A percentile compares a stretch with the other conserved stretches of the same genome.
phyloP scores from a whole-genome alignment of 2,888 invertebrate genomes.

The Hypena proboscidalis region DNA sequence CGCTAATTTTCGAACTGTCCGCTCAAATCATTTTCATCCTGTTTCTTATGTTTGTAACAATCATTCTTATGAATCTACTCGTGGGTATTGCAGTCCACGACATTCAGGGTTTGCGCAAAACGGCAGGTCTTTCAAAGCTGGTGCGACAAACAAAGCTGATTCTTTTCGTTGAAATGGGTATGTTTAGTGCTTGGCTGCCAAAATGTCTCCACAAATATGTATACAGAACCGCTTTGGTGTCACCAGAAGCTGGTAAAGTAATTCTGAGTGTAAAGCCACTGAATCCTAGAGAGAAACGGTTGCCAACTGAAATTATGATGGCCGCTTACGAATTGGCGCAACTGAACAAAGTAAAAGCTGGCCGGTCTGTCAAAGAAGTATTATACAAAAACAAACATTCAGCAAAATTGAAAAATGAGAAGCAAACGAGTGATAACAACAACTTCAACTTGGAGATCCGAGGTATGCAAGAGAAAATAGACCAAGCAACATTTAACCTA shows the following conservation, averaged over 20 bases:
- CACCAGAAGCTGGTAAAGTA: conserved; percentile 92
- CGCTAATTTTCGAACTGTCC: conserved; percentile 90
- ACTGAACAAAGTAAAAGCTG: conserved; percentile 88
- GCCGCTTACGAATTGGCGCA: conserved; percentile 93
- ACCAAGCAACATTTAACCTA: conserved; percentile 89
- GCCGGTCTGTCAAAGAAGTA: conserved; percentile 87
- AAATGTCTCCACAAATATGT: conserved; percentile 90
- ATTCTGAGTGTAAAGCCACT: conserved; percentile 93
- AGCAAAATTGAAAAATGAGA: conserved; percentile 86
- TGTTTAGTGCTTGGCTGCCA: conserved; percentile 92
- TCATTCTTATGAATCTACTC: conserved; percentile 93
- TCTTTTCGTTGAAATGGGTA: conserved; percentile 92
- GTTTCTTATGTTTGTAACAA: conserved; percentile 93
- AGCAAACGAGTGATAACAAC: conserved; percentile 69
- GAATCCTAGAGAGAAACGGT: conserved; percentile 91
- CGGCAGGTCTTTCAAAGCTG: conserved; percentile 92
- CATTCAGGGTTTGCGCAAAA: conserved; percentile 93
- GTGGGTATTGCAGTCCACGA: conserved; percentile 95
- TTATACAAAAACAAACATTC: conserved; percentile 85
- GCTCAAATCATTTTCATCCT: conserved; percentile 92
- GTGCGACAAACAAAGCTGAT: conserved; percentile 94
- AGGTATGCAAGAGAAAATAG: conserved; percentile 88
- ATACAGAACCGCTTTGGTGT: conserved; percentile 91
- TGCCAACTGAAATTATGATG: conserved; percentile 92
- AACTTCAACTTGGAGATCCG: conserved; percentile 85